Evolutionary conservation across 1,140 invertebrate species (phyloP), one percentile per base, ranked within the genome.

Genomic region (Euura lappo): DNA sequence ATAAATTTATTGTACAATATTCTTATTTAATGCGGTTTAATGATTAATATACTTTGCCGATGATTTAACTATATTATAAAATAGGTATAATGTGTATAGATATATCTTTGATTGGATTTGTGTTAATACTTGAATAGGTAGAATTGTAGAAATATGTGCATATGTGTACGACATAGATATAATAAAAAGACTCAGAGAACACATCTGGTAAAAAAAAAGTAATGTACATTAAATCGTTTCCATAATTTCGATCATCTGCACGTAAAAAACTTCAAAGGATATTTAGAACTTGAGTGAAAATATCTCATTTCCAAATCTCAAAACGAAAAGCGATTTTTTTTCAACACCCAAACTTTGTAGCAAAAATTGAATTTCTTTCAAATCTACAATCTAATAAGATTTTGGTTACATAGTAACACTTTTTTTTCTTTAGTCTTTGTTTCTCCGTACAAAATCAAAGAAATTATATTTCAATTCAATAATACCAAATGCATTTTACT

Each of bases 201-300:
- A 82, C 81, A 82, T 82, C 79, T 80, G 81, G 81, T 82, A 81
- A 82, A 74, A 75, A 74, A 28, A 28, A 60, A 60, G 4, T 60
- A 60, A 60, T 60, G 13, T n/a, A 60, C 6, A 60, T 60, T 60
- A 8, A 28, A 60, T 60, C 10, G 13, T 60, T 60, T 60, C 8
- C 13, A 60, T 60, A 60, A 6, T 3, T 60, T 60, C 8, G 28
- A 28, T 28, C 28, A 28, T 11, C 4, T 60, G 51, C 6, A n/a
- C 6, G 51, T n/a, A 11, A 11, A 60, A 60, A 60, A 60, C 13
- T 60, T 60, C 51, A 60, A 60, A 60, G 51, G 51, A 60, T 60
- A 11, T 60, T 28, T 28, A 28, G 1, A 28, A 28, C 28, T 28
- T 1, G 28, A 28, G 28, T 28, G 1, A 28, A 28, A 28, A 28